Evolutionary conservation across 1,140 invertebrate genomes (phyloP).

Genomic region (Sycobia sp.): DNA sequence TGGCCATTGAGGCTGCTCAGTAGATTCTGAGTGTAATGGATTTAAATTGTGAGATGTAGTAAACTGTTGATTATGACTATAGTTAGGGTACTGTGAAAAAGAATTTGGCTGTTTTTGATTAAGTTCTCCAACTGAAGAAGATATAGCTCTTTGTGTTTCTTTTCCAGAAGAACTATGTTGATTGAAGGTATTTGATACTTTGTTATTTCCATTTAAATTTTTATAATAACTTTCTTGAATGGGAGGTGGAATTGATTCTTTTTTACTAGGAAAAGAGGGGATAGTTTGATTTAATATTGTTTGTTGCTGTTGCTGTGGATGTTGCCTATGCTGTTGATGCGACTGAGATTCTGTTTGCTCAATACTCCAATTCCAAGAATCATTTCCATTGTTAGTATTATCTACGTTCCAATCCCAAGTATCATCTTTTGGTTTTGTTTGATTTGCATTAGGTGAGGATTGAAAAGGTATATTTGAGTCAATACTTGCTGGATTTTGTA

Average conservation of each 20-base stretch:
- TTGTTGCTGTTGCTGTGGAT: slow-evolving; percentile 41
- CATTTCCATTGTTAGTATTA: slow-evolving; percentile 50
- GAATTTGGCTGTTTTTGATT: slow-evolving; percentile 43
- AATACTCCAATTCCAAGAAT: slow-evolving; percentile 58
- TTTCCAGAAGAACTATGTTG: slow-evolving; percentile 36
- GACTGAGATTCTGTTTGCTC: slow-evolving; percentile 47
- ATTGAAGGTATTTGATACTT: slow-evolving; percentile 28
- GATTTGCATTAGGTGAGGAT: slow-evolving; percentile 36
- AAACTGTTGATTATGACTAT: slow-evolving; percentile 47
- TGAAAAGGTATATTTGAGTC: slow-evolving; percentile 37
- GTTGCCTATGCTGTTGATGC: slow-evolving; percentile 41
- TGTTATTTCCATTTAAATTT: slow-evolving; percentile 54
- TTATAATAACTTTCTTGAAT: slow-evolving; percentile 52
- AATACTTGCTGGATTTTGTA: slow-evolving; percentile 34
- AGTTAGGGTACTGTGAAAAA: slow-evolving; percentile 46
- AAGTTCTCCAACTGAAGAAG: slow-evolving; percentile 36
- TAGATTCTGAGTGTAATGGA: slow-evolving; percentile 37
- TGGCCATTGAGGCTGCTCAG: slow-evolving; percentile 43
- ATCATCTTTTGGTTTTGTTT: slow-evolving; percentile 49
- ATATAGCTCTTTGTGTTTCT: slow-evolving; percentile 36
- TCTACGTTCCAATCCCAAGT: slow-evolving; percentile 53
- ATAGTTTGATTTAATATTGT: slow-evolving; percentile 40
- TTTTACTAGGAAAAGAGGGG: slow-evolving; percentile 43
- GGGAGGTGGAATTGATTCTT: slow-evolving; percentile 38
- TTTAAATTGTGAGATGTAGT: slow-evolving; percentile 31